phyloP scores from a whole-genome alignment of 2,113 vertebrate genomes.

The Takifugu flavidus region DNA sequence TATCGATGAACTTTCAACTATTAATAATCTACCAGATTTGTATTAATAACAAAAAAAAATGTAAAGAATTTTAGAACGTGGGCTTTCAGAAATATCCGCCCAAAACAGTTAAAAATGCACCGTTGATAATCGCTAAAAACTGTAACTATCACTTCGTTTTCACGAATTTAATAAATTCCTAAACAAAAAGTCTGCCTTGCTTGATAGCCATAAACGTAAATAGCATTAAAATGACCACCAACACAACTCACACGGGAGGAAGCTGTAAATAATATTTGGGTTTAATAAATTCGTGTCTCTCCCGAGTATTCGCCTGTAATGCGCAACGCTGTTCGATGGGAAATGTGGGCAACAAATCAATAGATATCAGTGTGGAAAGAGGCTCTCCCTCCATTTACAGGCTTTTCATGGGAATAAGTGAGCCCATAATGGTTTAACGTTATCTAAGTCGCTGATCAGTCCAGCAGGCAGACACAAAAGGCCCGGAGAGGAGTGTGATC shows the following conservation, averaged over 20 bases:
- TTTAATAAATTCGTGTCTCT: constrained; percentile 17
- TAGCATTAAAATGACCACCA: constrained; percentile 1
- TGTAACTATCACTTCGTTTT: too few relatives aligned
- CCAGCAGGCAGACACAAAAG: constrained; percentile 61
- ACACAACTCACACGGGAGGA: background rate
- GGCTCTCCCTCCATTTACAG: constrained; percentile 44
- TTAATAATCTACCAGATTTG: too few relatives aligned
- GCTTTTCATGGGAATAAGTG: constrained; percentile 60
- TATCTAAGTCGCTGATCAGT: constrained; percentile 60
- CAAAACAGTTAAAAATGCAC: background rate
- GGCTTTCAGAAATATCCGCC: background rate
- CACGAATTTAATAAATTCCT: too few relatives aligned
- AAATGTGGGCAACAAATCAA: constrained; percentile 46
- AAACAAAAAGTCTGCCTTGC: too few relatives aligned
- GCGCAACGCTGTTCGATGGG: constrained; percentile 39
- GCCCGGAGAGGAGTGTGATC: constrained; percentile 57
- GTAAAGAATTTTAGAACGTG: background rate
- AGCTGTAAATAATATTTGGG: constrained; percentile 33
- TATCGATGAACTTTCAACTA: too few relatives aligned
- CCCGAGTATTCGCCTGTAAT: constrained; percentile 37
- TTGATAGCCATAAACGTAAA: background rate
- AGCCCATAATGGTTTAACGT: constrained; percentile 54
- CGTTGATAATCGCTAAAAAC: background rate
- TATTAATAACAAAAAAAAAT: too few relatives aligned
- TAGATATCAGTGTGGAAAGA: constrained; percentile 48